phyloP scores from a whole-genome alignment of 2,888 invertebrate species.

The Pristionchus fissidentatus region DNA sequence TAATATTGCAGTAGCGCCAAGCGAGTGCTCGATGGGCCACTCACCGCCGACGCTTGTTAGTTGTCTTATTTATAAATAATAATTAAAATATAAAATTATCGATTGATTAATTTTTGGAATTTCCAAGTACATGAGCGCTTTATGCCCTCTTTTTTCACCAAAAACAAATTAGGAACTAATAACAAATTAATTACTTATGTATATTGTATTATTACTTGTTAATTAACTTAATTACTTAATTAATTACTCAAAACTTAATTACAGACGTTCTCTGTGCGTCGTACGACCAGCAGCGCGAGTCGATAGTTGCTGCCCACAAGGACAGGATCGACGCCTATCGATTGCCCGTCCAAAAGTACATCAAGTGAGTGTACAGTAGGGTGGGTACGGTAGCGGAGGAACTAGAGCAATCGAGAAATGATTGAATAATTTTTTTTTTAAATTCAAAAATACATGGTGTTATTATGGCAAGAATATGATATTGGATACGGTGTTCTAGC shows the following conservation, averaged over 20 bases:
- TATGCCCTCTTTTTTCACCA: no score
- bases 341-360: slow-evolving; percentile 66
- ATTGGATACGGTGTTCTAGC: no score
- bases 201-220: no score
- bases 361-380: slow-evolving; percentile 52
- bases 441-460: background rate
- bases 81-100: background rate
- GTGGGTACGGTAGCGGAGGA: background rate
- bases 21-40: slow-evolving; percentile 67
- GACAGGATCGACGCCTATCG: slow-evolving; percentile 57
- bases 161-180: no score
- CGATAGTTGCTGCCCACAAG: slow-evolving; percentile 60
- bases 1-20: slow-evolving; percentile 57
- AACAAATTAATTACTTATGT: no score
- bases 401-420: background rate
- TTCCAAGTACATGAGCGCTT: background rate
- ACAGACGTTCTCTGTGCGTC: slow-evolving; percentile 56
- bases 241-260: no score
- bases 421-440: no score
- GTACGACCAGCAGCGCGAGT: slow-evolving; percentile 58
- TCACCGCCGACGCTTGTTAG: slow-evolving; percentile 59
- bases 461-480: no score
- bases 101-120: background rate
- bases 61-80: background rate
- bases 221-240: no score